These are phyloP conservation scores for Loripinus fragilis DNA, from an alignment of 2,888 invertebrate genomes.

Conservation along the genomic window DNA sequence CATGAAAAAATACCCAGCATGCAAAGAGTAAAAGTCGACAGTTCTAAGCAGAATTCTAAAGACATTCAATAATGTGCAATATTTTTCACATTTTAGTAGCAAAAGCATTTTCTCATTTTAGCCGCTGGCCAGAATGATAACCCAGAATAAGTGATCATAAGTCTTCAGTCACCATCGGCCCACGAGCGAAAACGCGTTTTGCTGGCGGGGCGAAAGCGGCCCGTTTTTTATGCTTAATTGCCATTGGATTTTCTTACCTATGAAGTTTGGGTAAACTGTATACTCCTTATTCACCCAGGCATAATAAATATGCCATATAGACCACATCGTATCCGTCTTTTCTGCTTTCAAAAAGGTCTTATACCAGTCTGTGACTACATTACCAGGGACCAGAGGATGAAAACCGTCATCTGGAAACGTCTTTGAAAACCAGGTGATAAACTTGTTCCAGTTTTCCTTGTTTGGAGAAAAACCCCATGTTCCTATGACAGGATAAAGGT, in stretches of 20 bases:
- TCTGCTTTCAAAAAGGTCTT: background rate
- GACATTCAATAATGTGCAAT: too few species aligned
- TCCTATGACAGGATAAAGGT: constrained; percentile 69
- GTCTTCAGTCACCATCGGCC: too few species aligned
- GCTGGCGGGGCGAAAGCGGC: too few species aligned
- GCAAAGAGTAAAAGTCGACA: too few species aligned
- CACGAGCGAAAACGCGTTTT: too few species aligned
- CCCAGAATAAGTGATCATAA: too few species aligned
- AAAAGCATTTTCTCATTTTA: too few species aligned
- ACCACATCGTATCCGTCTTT: background rate
- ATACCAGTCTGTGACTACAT: background rate
- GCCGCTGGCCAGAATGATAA: too few species aligned
- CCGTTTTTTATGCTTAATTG: too few species aligned
- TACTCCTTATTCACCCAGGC: background rate
- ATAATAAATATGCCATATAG: background rate
- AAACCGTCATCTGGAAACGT: background rate
- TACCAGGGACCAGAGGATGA: background rate
- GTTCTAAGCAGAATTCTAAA: too few species aligned
- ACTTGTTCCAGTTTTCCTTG: constrained; percentile 62
- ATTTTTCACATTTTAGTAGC: too few species aligned
- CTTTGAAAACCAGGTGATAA: constrained; percentile 63
- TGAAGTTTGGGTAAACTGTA: background rate
- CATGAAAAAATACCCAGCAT: too few species aligned
- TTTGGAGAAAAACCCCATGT: constrained; percentile 76
- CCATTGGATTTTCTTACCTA: background rate